These are phyloP conservation scores for Odontesthes bonariensis DNA, from an alignment of 2,113 vertebrate species.

Conservation along the genomic window DNA sequence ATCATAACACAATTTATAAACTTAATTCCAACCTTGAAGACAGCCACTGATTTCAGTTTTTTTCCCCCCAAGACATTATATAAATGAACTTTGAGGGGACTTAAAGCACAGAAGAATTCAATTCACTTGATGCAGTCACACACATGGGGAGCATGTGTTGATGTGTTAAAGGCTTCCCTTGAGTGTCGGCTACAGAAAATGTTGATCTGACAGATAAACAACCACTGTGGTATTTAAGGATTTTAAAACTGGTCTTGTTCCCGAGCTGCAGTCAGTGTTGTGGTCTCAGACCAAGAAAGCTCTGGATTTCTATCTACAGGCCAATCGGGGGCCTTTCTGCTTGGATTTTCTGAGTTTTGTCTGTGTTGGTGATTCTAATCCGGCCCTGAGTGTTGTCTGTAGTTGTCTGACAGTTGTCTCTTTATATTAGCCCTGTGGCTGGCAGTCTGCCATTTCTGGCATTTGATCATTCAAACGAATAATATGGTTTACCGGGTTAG, in stretches of 20 bases:
- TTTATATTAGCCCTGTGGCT: too few species aligned
- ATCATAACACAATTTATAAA: neutral
- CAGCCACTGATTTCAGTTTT: constrained; percentile 2
- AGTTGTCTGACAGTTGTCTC: too few species aligned
- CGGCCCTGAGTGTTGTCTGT: too few species aligned
- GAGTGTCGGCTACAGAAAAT: neutral
- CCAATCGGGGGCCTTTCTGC: neutral
- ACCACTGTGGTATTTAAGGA: neutral
- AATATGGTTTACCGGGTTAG: neutral
- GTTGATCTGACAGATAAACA: neutral
- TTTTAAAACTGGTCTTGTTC: neutral
- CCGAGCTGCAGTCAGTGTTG: neutral
- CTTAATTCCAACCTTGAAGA: constrained; percentile 3
- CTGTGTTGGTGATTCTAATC: neutral
- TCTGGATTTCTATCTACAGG: neutral
- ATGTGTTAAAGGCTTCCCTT: neutral
- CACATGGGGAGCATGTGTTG: neutral
- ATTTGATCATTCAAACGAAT: too few species aligned
- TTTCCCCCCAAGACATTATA: constrained; percentile 1
- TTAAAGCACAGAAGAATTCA: neutral
- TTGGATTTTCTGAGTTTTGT: neutral
- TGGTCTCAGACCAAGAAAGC: neutral
- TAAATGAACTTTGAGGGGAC: neutral
- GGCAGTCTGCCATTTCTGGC: too few species aligned
- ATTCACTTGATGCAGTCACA: neutral